Conservation (phyloP, 1,140 invertebrate genomes). For the Zaprionus camerounensis region DNA sequence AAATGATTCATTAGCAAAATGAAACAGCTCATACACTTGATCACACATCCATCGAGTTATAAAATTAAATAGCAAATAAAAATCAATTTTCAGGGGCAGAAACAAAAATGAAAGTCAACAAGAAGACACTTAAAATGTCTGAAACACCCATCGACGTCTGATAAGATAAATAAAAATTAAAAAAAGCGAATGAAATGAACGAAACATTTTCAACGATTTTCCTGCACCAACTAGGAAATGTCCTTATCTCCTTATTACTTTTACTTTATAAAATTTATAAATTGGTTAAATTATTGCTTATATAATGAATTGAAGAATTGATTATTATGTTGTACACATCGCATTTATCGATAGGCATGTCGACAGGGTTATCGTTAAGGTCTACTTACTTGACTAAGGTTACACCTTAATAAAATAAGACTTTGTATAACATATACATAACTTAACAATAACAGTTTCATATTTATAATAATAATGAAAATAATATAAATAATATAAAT, state of each 20-base stretch:
- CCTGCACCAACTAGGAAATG: background rate
- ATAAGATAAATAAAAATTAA: constrained; percentile 59
- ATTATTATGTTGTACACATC: too few species aligned
- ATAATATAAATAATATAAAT: background rate
- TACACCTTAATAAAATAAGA: too few species aligned
- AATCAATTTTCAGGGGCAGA: constrained; percentile 38
- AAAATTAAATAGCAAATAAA: constrained; percentile 26
- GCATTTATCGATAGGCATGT: too few species aligned
- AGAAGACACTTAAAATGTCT: background rate
- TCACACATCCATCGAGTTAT: constrained; percentile 12
- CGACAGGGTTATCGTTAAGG: too few species aligned
- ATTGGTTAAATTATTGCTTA: background rate
- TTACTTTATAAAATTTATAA: background rate
- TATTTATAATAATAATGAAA: background rate
- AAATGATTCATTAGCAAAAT: constrained; percentile 9
- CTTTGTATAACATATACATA: too few species aligned
- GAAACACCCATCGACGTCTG: constrained; percentile 8
- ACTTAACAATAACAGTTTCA: too few species aligned
- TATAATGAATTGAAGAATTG: too few species aligned
- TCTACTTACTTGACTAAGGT: too few species aligned
- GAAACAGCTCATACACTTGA: constrained; percentile 40
- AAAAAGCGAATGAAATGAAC: constrained; percentile 27
- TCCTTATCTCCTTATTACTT: background rate
- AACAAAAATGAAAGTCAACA: background rate
- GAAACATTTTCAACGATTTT: background rate